A percentile compares a stretch with the other conserved stretches of the same genome.
Evolutionary conservation across 1,140 invertebrate genomes (phyloP).

Genomic region (Megathymus violae): DNA sequence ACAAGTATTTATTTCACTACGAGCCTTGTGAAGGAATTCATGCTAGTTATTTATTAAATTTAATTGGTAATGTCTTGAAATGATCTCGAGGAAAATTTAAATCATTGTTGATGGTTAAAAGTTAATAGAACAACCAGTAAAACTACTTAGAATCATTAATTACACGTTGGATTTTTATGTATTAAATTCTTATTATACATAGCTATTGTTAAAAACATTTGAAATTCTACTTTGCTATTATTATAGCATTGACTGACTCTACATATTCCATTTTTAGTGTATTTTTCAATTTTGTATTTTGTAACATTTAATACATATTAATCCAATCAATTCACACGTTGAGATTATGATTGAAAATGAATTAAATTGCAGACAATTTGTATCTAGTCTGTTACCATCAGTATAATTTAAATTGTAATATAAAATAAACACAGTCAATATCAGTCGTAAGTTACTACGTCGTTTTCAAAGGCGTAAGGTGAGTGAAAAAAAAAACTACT

Average conservation of each 20-base stretch:
- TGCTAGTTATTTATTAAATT: constrained; percentile 46
- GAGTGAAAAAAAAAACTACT: neutral
- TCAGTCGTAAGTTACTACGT: constrained; percentile 8
- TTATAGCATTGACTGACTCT: neutral
- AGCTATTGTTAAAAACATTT: neutral
- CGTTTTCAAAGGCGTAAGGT: constrained; percentile 2
- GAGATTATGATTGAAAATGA: constrained; percentile 13
- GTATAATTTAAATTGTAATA: neutral
- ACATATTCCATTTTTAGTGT: neutral
- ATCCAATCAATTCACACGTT: neutral
- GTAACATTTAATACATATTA: neutral
- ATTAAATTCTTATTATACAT: neutral
- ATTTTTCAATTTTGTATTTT: neutral
- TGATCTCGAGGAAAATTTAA: constrained; percentile 49
- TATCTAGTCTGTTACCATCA: constrained; percentile 62
- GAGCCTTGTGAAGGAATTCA: constrained; percentile 33
- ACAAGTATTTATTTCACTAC: constrained; percentile 75
- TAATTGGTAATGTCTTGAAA: constrained; percentile 38
- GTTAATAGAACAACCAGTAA: no score
- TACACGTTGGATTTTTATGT: neutral
- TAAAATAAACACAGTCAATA: neutral
- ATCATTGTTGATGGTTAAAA: no score
- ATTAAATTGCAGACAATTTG: constrained; percentile 58
- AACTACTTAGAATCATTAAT: no score
- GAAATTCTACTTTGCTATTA: no score